Evolutionary conservation across 2,797 vertebrate species (phyloP).

Genomic region (Echeneis naucrates): DNA sequence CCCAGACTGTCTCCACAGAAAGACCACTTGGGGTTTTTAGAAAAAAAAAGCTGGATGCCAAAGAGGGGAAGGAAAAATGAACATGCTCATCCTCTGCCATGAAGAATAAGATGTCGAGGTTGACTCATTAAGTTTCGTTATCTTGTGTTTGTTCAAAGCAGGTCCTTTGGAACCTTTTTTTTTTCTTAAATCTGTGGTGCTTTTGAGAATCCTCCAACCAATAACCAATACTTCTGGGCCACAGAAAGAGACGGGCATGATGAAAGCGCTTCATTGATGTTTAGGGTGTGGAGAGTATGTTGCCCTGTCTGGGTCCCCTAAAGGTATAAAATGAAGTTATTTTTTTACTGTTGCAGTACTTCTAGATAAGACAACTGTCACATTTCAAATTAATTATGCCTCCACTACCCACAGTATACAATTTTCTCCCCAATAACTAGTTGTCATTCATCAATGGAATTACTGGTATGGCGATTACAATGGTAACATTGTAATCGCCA

Average conservation of each 20-base stretch:
- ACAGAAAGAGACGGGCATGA: not conserved
- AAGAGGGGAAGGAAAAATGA: slow-evolving; percentile 16
- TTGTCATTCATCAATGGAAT: not conserved
- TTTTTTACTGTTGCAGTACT: not conserved
- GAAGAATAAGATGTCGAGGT: slow-evolving; percentile 19
- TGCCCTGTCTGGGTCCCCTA: not conserved
- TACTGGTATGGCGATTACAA: not conserved
- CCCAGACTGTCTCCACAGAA: slow-evolving; percentile 26
- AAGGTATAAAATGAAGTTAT: not conserved
- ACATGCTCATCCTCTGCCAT: slow-evolving; percentile 16
- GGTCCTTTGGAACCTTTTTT: not conserved
- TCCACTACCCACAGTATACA: not conserved
- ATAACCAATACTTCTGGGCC: not conserved
- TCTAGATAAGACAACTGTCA: not conserved
- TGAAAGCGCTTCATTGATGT: slow-evolving; percentile 2
- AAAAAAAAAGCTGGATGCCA: slow-evolving; percentile 36
- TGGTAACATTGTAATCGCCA: not conserved
- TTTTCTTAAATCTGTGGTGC: not conserved
- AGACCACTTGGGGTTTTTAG: slow-evolving; percentile 24
- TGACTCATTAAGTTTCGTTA: too few species aligned
- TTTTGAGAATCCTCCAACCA: slow-evolving; percentile 6
- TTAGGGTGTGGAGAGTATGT: not conserved
- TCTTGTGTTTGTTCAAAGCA: slow-evolving; percentile 17
- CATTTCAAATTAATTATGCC: not conserved
- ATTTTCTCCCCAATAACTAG: not conserved